These are phyloP conservation scores for Clivina fossor DNA, from an alignment of 2,888 invertebrate species.

Conservation along the genomic window DNA sequence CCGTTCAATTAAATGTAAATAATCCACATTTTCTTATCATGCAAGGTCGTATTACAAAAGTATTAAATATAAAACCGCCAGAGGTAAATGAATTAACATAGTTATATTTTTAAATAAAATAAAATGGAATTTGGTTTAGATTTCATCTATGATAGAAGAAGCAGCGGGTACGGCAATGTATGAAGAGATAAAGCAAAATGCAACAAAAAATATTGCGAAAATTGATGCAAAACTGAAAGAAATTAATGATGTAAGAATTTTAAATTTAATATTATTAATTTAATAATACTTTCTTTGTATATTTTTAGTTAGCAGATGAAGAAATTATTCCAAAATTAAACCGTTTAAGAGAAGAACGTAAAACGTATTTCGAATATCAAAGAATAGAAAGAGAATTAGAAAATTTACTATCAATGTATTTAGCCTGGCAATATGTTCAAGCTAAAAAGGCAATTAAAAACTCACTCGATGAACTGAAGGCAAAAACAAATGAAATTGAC, in stretches of 20 bases:
- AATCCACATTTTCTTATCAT: slow-evolving; percentile 99
- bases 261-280: no score
- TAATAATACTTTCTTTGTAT: slow-evolving; percentile 1
- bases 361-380: slow-evolving; percentile 85
- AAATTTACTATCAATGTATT: slow-evolving; percentile 71
- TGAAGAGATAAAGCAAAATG: slow-evolving; percentile 86
- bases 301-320: slow-evolving; percentile 67
- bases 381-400: slow-evolving; percentile 83
- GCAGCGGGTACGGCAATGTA: slow-evolving; percentile 98
- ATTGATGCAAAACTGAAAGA: slow-evolving; percentile 90
- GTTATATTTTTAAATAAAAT: slow-evolving; percentile 4
- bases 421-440: slow-evolving; percentile 68
- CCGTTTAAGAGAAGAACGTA: slow-evolving; percentile 81
- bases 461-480: slow-evolving; percentile 44
- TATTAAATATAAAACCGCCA: slow-evolving; percentile 96
- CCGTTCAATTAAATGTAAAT: slow-evolving; percentile 96
- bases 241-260: slow-evolving; percentile 76
- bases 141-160: slow-evolving; percentile 97
- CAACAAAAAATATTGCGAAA: slow-evolving; percentile 85
- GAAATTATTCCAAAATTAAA: slow-evolving; percentile 89
- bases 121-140: slow-evolving; percentile 55
- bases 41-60: slow-evolving; percentile 99
- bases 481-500: slow-evolving; percentile 39
- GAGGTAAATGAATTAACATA: slow-evolving; percentile 67
- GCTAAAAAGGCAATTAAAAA: slow-evolving; percentile 40